phyloP scores from a whole-genome alignment of 2,113 vertebrate genomes.

The Accipiter cooperii region DNA sequence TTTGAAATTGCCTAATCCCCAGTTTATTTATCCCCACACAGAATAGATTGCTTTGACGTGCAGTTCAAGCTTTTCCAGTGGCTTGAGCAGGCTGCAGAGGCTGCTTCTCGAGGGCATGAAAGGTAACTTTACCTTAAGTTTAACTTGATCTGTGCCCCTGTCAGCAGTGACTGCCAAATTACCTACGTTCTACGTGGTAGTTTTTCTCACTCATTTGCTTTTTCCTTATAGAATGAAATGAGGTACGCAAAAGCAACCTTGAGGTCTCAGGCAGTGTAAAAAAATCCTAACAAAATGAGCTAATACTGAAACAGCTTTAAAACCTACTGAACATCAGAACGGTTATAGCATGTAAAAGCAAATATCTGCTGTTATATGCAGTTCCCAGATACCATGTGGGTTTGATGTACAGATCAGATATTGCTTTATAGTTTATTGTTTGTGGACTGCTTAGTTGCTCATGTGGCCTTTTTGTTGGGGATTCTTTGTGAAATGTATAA shows the following conservation, averaged over 20 bases:
- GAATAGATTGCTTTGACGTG: background rate
- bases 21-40: background rate
- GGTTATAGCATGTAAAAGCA: background rate
- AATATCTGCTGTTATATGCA: background rate
- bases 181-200: fast-evolving
- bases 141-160: background rate
- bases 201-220: background rate
- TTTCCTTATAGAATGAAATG: background rate
- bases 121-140: background rate
- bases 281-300: background rate
- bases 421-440: background rate
- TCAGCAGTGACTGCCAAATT: background rate
- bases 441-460: background rate
- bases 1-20: background rate
- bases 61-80: background rate
- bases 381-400: background rate
- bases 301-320: background rate
- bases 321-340: background rate
- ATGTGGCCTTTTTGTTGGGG: background rate
- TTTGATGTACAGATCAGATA: background rate
- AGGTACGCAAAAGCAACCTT: background rate
- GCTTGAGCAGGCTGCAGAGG: background rate
- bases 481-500: background rate
- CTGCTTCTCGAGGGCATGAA: background rate
- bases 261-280: background rate